Evolutionary conservation across 2,888 invertebrate species (phyloP), one percentile per base, ranked within the genome.

Genomic region (Nasonia oneida): DNA sequence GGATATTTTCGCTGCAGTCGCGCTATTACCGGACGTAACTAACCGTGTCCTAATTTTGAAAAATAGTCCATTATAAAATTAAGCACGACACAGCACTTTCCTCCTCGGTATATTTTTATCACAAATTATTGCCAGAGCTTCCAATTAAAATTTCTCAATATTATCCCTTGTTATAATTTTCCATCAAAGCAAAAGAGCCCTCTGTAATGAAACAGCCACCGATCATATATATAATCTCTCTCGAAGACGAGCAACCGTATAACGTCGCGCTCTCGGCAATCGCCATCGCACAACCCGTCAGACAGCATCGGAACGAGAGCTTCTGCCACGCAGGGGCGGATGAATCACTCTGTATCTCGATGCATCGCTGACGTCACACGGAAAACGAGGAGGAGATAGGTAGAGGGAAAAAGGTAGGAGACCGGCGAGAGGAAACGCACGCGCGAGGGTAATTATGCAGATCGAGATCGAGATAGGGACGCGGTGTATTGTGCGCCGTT

Each of bases 361-460:
- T 67, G 67, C 67, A 67, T 33, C 29, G 67, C 67, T 33, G 67
- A 67, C 67, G 67, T 67, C 67, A 67, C 67, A 67, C 67, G 67
- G 8, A 67, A 33, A 67, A 29, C 67, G 15, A 29, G 1, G 12
- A 29, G n/a, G 8, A 61, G 57, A 61, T 61, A 61, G 37, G 37
- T 4, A 37, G 57, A n/a, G 57, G n/a, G n/a, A 61, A 61, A 61
- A 18, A 18, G 57, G 57, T n/a, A 61, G n/a, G 64, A 64, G 64
- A 64, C 29, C 29, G 64, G 12, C 64, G 14, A 64, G 29, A 64
- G 29, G 64, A 64, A 64, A 29, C 29, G 64, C 8, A 0, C 23
- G n/a, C 64, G 64, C 23, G 64, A 67, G 67, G n/a, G 14, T 67
- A 67, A 67, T 67, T 67, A 67, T 67, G 67, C 15, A 29, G 67